phyloP scores from a whole-genome alignment of 1,140 invertebrate genomes.

The Adelges cooleyi region DNA sequence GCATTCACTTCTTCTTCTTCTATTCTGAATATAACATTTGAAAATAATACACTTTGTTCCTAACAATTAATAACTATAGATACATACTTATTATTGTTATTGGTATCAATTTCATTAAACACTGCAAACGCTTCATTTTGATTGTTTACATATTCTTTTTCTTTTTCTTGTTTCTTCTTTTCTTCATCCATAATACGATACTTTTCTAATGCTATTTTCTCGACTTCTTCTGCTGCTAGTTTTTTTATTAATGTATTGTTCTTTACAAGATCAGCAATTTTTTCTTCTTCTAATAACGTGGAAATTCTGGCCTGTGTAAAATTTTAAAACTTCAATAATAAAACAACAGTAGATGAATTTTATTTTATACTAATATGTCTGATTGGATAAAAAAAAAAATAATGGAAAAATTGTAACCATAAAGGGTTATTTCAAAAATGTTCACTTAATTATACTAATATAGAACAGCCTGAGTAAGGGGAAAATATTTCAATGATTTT shows the following conservation, averaged over 20 bases:
- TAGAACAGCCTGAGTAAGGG: too few species aligned
- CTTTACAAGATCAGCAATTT: conserved; percentile 57
- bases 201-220: conserved; percentile 61
- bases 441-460: too few species aligned
- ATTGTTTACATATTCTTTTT: conserved; percentile 44
- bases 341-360: too few species aligned
- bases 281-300: conserved; percentile 57
- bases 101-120: conserved; percentile 63
- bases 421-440: too few species aligned
- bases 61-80: neutral
- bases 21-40: conserved; percentile 42
- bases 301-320: conserved; percentile 45
- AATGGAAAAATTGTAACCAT: too few species aligned
- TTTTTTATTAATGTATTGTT: conserved; percentile 62
- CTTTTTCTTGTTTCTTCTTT: conserved; percentile 46
- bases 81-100: conserved; percentile 52
- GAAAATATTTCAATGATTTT: too few species aligned
- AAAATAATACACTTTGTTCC: neutral
- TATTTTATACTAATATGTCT: too few species aligned
- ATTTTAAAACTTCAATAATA: too few species aligned
- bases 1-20: conserved; percentile 65
- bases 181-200: conserved; percentile 45
- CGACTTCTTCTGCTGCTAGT: conserved; percentile 56
- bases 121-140: conserved; percentile 52
- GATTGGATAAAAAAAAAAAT: too few species aligned